Evolutionary conservation across 1,140 invertebrate genomes (phyloP).

Genomic region (Drosophila auraria): DNA sequence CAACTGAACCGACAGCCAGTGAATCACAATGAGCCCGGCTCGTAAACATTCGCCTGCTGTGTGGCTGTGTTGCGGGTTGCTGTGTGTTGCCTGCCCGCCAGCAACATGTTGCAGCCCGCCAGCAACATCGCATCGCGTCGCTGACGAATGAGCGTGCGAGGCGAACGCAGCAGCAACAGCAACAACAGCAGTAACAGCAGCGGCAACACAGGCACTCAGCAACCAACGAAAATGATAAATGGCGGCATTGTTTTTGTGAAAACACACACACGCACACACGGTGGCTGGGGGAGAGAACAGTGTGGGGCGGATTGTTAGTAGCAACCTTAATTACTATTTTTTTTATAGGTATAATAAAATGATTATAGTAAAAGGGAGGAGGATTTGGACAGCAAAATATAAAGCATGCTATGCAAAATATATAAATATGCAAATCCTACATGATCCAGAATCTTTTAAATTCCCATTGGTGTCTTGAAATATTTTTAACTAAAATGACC

Average conservation of each 20-base stretch:
- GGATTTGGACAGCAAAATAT: background rate
- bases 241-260: conserved; percentile 76
- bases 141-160: conserved; percentile 28
- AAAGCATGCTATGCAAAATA: too few relatives aligned
- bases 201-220: conserved; percentile 55
- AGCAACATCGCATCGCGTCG: conserved; percentile 15
- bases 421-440: too few relatives aligned
- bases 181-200: conserved; percentile 13
- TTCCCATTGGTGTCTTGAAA: background rate
- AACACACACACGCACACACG: conserved; percentile 15
- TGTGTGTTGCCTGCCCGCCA: conserved; percentile 5
- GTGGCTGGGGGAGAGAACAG: conserved; percentile 27
- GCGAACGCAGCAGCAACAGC: conserved; percentile 17
- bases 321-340: background rate
- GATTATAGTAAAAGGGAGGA: background rate
- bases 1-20: conserved; percentile 24
- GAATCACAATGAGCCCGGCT: conserved; percentile 69
- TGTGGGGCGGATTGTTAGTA: conserved; percentile 23
- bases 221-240: conserved; percentile 71
- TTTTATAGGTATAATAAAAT: background rate
- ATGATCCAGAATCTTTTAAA: too few relatives aligned
- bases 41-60: conserved; percentile 73
- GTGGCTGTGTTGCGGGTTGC: conserved; percentile 54
- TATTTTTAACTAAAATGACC: too few relatives aligned
- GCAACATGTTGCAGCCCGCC: conserved; percentile 29